Evolutionary conservation across 2,113 vertebrate genomes (phyloP).

Genomic region (Cichladusa arquata): DNA sequence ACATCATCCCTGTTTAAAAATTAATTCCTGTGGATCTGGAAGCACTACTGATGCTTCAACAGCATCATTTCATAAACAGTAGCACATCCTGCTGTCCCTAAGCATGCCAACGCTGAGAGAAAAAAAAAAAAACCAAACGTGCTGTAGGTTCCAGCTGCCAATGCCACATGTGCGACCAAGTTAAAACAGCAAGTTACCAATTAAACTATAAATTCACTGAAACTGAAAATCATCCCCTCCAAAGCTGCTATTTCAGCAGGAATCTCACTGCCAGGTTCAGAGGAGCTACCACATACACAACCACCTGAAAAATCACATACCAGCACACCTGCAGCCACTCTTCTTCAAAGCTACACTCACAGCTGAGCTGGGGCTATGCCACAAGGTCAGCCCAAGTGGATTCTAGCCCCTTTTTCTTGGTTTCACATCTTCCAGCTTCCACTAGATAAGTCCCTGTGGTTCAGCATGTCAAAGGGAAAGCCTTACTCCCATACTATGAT

Average conservation of each 20-base stretch:
- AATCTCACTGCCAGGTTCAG: background rate
- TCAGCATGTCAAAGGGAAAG: background rate
- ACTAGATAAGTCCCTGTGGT: background rate
- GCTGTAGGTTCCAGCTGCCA: background rate
- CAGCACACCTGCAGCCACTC: background rate
- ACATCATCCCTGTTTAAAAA: background rate
- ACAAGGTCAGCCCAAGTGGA: background rate
- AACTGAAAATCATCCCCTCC: background rate
- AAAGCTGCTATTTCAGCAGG: background rate
- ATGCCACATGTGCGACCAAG: background rate
- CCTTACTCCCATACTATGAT: background rate
- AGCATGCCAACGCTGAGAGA: background rate
- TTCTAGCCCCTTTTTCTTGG: background rate
- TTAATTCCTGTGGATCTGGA: background rate
- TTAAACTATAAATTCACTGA: slow-evolving; percentile 21
- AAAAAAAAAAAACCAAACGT: background rate
- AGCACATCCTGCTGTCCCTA: background rate
- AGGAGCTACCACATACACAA: background rate
- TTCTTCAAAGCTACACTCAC: background rate
- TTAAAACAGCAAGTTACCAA: slow-evolving; percentile 35
- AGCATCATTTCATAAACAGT: background rate
- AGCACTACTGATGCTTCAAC: background rate
- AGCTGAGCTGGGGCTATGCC: background rate
- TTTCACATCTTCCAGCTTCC: background rate
- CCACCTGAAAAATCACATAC: background rate